Base-by-base conservation (phyloP, 2,888 invertebrate species). In the Tenthredo livida region DNA sequence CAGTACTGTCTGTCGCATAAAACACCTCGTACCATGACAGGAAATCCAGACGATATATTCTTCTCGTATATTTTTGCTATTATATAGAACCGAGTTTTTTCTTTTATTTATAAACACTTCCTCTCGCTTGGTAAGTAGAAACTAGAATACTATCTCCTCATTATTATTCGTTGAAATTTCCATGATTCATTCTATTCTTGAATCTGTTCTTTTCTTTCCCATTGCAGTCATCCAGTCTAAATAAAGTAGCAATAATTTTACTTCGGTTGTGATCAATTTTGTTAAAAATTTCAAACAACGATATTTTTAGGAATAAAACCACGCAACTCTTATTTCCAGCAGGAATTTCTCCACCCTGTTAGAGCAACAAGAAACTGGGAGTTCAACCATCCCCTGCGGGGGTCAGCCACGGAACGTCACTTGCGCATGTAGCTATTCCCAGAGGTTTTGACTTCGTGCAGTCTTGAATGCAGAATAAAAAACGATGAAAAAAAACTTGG, bases 301-400 rank as follows among this genome's bases (percentile, higher is more conserved):
- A 47, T 15, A 0, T 47, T 12, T 47, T 15, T 12, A 47, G 12
- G 15, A 33, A 17, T 37, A 9, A 70, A 70, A 33, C 12, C 47
- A 47, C 70, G 37, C 12, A 33, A 37, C 1, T 33, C 70, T 70
- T 37, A 37, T 70, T 37, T 37, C 4, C 70, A 2, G 33, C 9
- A 47, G n/a, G 15, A 25, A 70, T 70, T 70, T 37, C 6, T 37
- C 70, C 33, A 37, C 37, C 33, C 37, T 70, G 17, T 33, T 37
- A n/a, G 37, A 70, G 33, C 37, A 17, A 70, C 70, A 37, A n/a
- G 37, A 70, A 70, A 1, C 70, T 15, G 17, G 5, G 37, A 70
- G 70, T 25, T 61, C 61, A 61, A 61, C 61, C 61, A 25, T 61
- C 61, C 61, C 61, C 61, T 61, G 25, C 61, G 61, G 61, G 61